phyloP scores from a whole-genome alignment of 2,888 invertebrate species.

The Conomelus anceps region DNA sequence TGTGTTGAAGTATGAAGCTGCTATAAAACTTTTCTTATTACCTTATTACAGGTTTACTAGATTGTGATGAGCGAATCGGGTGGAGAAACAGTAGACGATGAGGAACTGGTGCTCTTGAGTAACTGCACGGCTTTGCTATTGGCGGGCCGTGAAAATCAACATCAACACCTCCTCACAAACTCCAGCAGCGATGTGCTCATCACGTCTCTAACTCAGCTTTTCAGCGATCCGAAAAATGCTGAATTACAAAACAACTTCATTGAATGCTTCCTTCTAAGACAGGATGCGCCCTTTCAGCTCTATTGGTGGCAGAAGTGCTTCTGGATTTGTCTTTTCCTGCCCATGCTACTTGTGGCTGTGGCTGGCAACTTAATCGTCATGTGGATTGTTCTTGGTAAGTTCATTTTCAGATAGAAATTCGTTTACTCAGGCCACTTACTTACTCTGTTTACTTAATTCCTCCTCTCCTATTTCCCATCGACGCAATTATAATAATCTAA shows the following conservation, averaged over 20 bases:
- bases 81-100: not conserved
- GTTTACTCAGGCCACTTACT: no score
- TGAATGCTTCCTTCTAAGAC: slow-evolving; percentile 39
- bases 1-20: no score
- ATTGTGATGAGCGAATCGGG: not conserved
- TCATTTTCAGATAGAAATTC: not conserved
- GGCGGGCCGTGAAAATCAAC: not conserved
- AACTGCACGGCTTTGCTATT: slow-evolving; percentile 21
- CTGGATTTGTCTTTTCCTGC: slow-evolving; percentile 31
- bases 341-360: slow-evolving; percentile 32
- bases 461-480: no score
- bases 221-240: not conserved
- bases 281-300: slow-evolving; percentile 51
- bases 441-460: no score
- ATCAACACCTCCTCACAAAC: not conserved
- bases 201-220: not conserved
- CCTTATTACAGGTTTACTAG: not conserved
- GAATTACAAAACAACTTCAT: not conserved
- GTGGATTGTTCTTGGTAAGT: slow-evolving; percentile 47
- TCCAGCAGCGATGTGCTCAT: not conserved
- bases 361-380: slow-evolving; percentile 50
- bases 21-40: no score
- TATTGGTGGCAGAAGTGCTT: slow-evolving; percentile 38
- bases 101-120: not conserved
- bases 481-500: no score